A percentile compares a stretch with the other conserved stretches of the same genome.
phyloP scores from a whole-genome alignment of 2,113 vertebrate species.

The Psammodynastes pulverulentus region DNA sequence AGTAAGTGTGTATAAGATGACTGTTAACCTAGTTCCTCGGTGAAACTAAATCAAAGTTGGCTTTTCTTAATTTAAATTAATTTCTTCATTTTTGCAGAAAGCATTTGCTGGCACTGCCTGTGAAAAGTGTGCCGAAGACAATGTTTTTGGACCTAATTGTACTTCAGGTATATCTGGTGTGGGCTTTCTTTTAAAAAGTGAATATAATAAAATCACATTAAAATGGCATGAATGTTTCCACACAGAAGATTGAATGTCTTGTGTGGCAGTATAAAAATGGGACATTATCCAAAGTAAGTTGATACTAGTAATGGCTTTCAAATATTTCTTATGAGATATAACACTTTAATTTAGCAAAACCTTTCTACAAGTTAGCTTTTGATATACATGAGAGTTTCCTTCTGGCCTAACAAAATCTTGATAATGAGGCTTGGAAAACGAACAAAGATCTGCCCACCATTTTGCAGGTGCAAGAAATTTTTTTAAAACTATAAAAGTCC shows the following conservation, averaged over 20 bases:
- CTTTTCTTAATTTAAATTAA: background rate
- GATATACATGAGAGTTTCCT: background rate
- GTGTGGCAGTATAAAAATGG: background rate
- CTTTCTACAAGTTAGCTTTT: background rate
- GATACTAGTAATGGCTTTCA: background rate
- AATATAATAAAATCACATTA: background rate
- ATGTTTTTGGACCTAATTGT: slow-evolving; percentile 79
- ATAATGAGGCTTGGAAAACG: background rate
- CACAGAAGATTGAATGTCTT: background rate
- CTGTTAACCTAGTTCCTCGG: background rate
- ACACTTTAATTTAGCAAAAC: background rate
- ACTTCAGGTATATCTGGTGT: slow-evolving; percentile 73
- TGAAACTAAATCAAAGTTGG: background rate
- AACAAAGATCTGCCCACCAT: background rate
- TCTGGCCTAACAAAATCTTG: background rate
- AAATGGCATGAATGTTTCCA: background rate
- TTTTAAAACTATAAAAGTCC: background rate
- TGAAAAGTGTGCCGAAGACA: slow-evolving; percentile 79
- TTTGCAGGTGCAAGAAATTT: background rate
- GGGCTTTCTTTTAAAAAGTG: background rate
- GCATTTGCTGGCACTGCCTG: slow-evolving; percentile 86
- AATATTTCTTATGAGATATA: background rate
- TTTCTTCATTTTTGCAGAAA: slow-evolving; percentile 63
- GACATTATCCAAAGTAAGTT: background rate
- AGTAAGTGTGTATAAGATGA: background rate